Base-by-base conservation (phyloP, 2,113 vertebrate genomes). In the Pygoscelis adeliae region DNA sequence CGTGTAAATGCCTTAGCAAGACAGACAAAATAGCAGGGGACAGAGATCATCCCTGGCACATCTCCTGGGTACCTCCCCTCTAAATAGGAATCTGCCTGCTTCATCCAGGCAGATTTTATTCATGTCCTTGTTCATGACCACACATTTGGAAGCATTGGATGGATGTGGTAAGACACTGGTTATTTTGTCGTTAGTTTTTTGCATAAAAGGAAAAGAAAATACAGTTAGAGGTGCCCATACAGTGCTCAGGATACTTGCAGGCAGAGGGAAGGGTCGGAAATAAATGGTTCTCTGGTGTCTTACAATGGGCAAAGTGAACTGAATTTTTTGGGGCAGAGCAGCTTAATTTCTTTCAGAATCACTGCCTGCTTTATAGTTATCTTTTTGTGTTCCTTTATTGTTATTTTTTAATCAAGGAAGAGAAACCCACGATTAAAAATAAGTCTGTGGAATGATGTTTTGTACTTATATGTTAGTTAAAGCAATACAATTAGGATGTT, bases 21-120 rank as follows among this genome's bases (percentile, higher is more conserved):
- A 32, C 23, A 85, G 92, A 96, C 94, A 77, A 96, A 96, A 94
- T 89, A 88, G 63, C 88, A 83, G 71, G 50, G 46, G 46, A 65
- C 50, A 67, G 66, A 96, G 34, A 66, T 96, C 83, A 97, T 58
- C 71, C 44, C 71, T 93, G 93, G 92, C 74, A 90, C 10, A 2
- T 92, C 78, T 96, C 58, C 84, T 72, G 61, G 49, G 40, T n/a
- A 53, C 67, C 46, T 94, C 42, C 58, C 19, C 46, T 92, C 62
- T n/a, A 50, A 19, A 50, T 56, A 73, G 23, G 25, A 83, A 62
- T 77, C 62, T n/a, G n/a, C n/a, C 83, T 38, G 53, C 15, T 79
- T 65, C 70, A 42, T 40, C 32, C 53, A 83, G 55, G 46, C 20
- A 89, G 32, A 55, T 78, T 82, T 88, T 61, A 82, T 91, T 74